phyloP scores from a whole-genome alignment of 2,113 vertebrate genomes.

The Corythaeola cristata region DNA sequence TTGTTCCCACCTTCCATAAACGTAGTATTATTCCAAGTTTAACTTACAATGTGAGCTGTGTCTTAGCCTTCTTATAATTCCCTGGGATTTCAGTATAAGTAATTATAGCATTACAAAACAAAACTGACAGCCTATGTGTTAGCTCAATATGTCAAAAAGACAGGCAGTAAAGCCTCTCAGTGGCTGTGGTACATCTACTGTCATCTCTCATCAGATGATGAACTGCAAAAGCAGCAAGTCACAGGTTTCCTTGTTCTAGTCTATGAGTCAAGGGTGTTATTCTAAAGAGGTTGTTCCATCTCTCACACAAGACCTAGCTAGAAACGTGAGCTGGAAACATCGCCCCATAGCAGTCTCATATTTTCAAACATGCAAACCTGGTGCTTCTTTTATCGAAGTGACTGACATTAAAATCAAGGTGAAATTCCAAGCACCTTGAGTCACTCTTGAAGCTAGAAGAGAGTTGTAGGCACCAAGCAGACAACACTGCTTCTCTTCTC shows the following conservation, averaged over 20 bases:
- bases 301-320: neutral
- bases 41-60: neutral
- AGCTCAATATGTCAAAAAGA: constrained; percentile 28
- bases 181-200: constrained; percentile 11
- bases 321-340: neutral
- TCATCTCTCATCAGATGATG: neutral
- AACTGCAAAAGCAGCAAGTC: neutral
- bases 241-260: neutral
- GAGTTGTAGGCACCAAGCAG: neutral
- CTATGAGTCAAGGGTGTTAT: neutral
- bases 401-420: neutral
- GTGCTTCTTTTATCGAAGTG: neutral
- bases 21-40: neutral
- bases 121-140: constrained; percentile 26
- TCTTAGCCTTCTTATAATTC: neutral
- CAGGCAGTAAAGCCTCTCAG: neutral
- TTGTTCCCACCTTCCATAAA: neutral
- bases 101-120: constrained; percentile 38
- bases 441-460: neutral
- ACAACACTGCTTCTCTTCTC: neutral
- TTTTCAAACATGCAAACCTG: neutral
- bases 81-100: neutral
- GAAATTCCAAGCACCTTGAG: neutral
- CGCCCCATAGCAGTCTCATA: neutral
- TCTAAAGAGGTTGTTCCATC: neutral